phyloP scores from a whole-genome alignment of 1,140 invertebrate genomes.

The Lanistes nyassanus region DNA sequence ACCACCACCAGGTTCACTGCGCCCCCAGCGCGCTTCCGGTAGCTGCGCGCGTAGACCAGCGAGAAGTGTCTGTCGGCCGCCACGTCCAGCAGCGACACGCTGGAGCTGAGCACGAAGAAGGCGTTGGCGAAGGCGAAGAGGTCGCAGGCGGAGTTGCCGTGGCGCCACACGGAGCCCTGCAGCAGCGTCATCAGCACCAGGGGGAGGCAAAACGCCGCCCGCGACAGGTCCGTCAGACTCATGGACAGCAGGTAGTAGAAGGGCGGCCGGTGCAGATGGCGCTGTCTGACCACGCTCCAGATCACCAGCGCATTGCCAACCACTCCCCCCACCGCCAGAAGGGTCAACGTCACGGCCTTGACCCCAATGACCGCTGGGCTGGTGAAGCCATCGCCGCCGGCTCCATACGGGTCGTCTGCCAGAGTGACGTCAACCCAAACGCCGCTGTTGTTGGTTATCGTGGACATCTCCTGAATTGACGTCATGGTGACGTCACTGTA shows the following conservation, averaged over 20 bases:
- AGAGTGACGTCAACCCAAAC: background rate
- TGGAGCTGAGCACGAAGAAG: constrained; percentile 58
- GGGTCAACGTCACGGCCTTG: constrained; percentile 36
- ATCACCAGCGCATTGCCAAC: constrained; percentile 49
- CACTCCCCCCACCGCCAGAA: constrained; percentile 47
- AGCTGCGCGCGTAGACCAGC: constrained; percentile 49
- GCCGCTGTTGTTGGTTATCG: background rate
- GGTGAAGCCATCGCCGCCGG: background rate
- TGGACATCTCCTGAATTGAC: too few species aligned
- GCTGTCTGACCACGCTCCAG: constrained; percentile 51
- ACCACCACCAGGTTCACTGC: constrained; percentile 44
- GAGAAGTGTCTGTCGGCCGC: constrained; percentile 56
- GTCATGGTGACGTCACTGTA: background rate
- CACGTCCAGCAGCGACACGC: constrained; percentile 52
- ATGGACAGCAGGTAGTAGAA: constrained; percentile 60
- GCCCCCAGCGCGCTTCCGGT: constrained; percentile 45
- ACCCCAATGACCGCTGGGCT: background rate
- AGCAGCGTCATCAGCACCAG: constrained; percentile 55
- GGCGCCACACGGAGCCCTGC: constrained; percentile 51
- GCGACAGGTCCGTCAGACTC: constrained; percentile 54
- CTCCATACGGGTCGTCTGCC: background rate
- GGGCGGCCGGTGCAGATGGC: constrained; percentile 53
- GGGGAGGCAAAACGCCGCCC: constrained; percentile 57
- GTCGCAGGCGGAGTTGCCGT: constrained; percentile 51
- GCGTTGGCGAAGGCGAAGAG: constrained; percentile 59